A percentile compares a stretch with the other conserved stretches of the same genome.
These are phyloP conservation scores for Anthrax anthrax DNA, from an alignment of 2,888 invertebrate species.

Conservation along the genomic window DNA sequence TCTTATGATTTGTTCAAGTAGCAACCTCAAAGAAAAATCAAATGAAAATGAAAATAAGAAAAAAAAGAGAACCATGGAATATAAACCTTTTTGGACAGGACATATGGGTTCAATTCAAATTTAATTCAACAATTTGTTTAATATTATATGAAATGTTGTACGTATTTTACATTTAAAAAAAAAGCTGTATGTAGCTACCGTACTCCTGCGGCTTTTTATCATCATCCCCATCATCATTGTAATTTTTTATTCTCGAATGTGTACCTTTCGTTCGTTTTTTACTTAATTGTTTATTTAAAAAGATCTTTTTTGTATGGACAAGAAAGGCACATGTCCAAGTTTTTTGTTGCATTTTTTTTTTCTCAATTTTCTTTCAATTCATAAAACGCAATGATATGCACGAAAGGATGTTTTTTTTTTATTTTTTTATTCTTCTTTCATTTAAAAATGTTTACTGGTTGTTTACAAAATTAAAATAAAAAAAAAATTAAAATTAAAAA, in stretches of 20 bases:
- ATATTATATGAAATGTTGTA: neutral
- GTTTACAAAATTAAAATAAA: no score
- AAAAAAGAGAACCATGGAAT: no score
- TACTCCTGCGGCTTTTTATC: neutral
- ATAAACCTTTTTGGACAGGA: neutral
- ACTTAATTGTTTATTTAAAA: neutral
- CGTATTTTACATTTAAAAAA: no score
- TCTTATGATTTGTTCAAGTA: neutral
- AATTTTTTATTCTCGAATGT: neutral
- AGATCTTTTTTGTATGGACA: neutral
- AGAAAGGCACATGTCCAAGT: neutral
- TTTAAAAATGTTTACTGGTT: no score
- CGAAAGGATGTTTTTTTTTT: neutral
- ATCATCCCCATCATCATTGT: neutral
- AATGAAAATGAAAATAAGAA: neutral
- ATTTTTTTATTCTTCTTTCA: neutral
- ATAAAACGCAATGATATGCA: neutral
- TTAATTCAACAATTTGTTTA: neutral
- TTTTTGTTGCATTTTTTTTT: neutral
- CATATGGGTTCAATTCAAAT: neutral
- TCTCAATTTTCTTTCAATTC: neutral
- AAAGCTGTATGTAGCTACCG: neutral
- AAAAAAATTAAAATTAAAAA: no score
- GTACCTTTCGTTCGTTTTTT: neutral
- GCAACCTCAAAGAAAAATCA: neutral